phyloP scores from a whole-genome alignment of 1,140 invertebrate genomes.

The Leptestheria dahalacensis region DNA sequence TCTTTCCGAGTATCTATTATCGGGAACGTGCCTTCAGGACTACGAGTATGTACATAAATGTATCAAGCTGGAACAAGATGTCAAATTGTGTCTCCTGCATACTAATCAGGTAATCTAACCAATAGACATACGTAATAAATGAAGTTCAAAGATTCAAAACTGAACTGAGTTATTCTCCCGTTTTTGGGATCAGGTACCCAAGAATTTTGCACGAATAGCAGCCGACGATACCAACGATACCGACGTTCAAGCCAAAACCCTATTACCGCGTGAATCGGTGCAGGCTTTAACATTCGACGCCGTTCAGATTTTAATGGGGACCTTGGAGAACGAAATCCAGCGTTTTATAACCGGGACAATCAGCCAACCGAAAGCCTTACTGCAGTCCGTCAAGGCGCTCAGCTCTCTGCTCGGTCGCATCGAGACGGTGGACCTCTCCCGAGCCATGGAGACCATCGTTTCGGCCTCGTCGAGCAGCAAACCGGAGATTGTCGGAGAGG shows the following conservation, averaged over 20 bases:
- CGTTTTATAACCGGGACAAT: slow-evolving; percentile 28
- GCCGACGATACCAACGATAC: slow-evolving; percentile 59
- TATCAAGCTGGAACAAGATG: slow-evolving; percentile 82
- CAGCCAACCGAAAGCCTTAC: slow-evolving; percentile 43
- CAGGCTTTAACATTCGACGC: slow-evolving; percentile 58
- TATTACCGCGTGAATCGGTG: slow-evolving; percentile 53
- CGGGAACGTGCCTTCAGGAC: slow-evolving; percentile 49
- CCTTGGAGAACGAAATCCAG: slow-evolving; percentile 62
- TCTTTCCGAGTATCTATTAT: slow-evolving; percentile 55
- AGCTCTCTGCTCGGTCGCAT: slow-evolving; percentile 72
- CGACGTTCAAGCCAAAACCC: slow-evolving; percentile 49
- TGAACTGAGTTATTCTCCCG: neutral
- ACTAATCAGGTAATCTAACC: slow-evolving; percentile 14
- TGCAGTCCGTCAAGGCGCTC: slow-evolving; percentile 82
- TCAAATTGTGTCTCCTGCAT: slow-evolving; percentile 47
- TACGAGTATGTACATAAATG: slow-evolving; percentile 89
- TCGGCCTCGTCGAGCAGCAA: neutral
- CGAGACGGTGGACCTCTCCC: slow-evolving; percentile 66
- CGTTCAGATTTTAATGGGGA: slow-evolving; percentile 63
- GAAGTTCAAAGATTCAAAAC: no score
- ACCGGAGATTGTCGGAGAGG: slow-evolving; percentile 28
- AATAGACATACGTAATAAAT: no score
- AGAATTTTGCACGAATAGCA: slow-evolving; percentile 18
- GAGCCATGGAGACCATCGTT: slow-evolving; percentile 52
- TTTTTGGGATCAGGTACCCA: neutral